Base-by-base conservation (phyloP, 2,797 vertebrate species). In the Sparus aurata region DNA sequence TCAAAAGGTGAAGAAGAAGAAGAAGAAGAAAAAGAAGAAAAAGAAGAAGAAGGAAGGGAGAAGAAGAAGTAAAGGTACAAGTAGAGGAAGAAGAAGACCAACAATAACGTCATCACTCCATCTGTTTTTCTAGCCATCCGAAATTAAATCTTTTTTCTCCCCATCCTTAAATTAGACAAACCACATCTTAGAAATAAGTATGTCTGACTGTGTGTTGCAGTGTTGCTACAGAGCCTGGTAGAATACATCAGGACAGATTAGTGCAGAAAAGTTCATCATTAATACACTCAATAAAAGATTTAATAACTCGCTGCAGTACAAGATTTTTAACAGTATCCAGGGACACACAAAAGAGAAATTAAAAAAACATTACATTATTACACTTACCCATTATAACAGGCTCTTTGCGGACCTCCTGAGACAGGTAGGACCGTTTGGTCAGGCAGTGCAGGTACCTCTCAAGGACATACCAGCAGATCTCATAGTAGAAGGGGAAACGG, bases 391-490 rank as follows among this genome's bases (percentile, higher is more conserved):
- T 92, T 74, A 95, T 87, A 88, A 93, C 92, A 22, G 95, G 92
- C 83, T 97, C 97, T 91, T 92, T 96, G 79, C 92, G 95, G 92
- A 95, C 94, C 69, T 97, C 97, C 87, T 95, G 96, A 89, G 94
- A 96, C 80, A 98, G 95, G 95, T 98, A 95, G 87, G 97, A 97
- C 62, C 96, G 96, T 90, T 96, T 97, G 90, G 98, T 98, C 93
- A 99, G 94, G 90, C 97, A 98, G 95, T 96, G 96, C 79, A 97
- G 94, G 52, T 99, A 99, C 91, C 98, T 95, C 95, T 99, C 98
- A 95, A 99, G 91, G 86, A 99, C 98, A 93, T 99, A 99, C 98
- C 98, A 99, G 93, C 97, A 98, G 87, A 99, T 99, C 92, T 99
- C 98, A 93, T 98, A 97, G 95, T 98, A 99, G 95, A 99, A 99